Percentiles rank a stretch among this genome's conserved stretches.
Conservation (phyloP, 2,797 vertebrate species). For the Microctenopoma lineatum region DNA sequence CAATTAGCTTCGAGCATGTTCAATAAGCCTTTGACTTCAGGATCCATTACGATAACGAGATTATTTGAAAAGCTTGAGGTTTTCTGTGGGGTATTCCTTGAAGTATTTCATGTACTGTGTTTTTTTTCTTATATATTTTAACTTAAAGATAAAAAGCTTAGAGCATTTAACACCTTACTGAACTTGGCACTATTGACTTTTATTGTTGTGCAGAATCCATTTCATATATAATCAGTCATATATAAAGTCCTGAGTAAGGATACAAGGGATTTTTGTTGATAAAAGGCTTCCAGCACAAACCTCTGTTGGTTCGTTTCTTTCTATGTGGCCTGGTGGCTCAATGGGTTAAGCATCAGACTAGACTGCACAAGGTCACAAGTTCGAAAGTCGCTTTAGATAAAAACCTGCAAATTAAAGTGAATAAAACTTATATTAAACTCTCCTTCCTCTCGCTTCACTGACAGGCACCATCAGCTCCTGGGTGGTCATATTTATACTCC, state of each 20-base stretch:
- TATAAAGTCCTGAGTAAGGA: not conserved
- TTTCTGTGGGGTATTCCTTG: not conserved
- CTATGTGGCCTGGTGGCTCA: not conserved
- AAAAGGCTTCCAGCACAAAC: not conserved
- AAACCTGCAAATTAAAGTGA: no score
- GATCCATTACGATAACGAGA: not conserved
- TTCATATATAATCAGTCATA: not conserved
- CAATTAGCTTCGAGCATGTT: not conserved
- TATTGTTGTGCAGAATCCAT: constrained; percentile 26
- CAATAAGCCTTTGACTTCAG: not conserved
- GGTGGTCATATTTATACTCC: constrained; percentile 98
- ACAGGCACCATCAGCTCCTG: constrained; percentile 96
- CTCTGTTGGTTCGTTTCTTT: not conserved
- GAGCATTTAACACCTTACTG: not conserved
- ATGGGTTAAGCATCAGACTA: no score
- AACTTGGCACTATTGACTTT: constrained; percentile 4
- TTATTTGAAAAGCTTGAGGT: no score
- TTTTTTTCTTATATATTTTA: no score
- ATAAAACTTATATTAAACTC: not conserved
- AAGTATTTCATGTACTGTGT: not conserved
- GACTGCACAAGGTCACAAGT: no score
- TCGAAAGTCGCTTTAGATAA: no score
- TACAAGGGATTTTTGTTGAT: constrained; percentile 10
- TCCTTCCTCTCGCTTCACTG: not conserved
- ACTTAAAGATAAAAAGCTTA: not conserved